phyloP scores from a whole-genome alignment of 2,888 invertebrate species.

The Dasypogon diadema region DNA sequence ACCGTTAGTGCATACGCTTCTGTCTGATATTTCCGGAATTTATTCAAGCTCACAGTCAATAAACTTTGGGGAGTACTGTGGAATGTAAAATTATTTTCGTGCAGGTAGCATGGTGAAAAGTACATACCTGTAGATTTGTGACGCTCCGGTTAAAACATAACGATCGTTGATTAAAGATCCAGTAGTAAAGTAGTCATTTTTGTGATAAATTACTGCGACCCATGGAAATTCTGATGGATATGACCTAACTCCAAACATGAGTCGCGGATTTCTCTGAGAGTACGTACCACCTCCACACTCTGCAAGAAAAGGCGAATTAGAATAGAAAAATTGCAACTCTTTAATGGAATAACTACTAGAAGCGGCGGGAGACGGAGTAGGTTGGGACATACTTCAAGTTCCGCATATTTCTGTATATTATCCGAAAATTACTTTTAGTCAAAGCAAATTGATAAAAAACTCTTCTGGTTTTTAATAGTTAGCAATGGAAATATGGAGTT shows the following conservation, averaged over 20 bases:
- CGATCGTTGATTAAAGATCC: slow-evolving; percentile 89
- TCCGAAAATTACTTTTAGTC: too few relatives aligned
- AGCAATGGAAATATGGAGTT: too few relatives aligned
- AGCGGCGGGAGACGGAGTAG: too few relatives aligned
- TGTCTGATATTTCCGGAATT: background rate
- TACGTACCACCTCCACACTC: background rate
- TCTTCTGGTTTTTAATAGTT: too few relatives aligned
- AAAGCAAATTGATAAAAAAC: too few relatives aligned
- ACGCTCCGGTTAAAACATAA: slow-evolving; percentile 86
- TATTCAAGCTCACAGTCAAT: background rate
- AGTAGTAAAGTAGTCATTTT: slow-evolving; percentile 90
- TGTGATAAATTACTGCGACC: slow-evolving; percentile 89
- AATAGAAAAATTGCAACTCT: too few relatives aligned
- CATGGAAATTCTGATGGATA: slow-evolving; percentile 79
- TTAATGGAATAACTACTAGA: too few relatives aligned
- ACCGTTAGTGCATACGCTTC: slow-evolving; percentile 53
- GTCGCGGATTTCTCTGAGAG: background rate
- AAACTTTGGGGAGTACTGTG: background rate
- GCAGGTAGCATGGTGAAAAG: background rate
- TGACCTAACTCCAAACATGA: background rate
- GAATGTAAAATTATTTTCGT: background rate
- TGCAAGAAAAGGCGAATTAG: background rate
- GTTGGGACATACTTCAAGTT: too few relatives aligned
- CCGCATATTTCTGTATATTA: too few relatives aligned
- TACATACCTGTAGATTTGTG: background rate